phyloP scores from a whole-genome alignment of 2,888 invertebrate genomes.

The Pseudococcus jackbeardsleyi region DNA sequence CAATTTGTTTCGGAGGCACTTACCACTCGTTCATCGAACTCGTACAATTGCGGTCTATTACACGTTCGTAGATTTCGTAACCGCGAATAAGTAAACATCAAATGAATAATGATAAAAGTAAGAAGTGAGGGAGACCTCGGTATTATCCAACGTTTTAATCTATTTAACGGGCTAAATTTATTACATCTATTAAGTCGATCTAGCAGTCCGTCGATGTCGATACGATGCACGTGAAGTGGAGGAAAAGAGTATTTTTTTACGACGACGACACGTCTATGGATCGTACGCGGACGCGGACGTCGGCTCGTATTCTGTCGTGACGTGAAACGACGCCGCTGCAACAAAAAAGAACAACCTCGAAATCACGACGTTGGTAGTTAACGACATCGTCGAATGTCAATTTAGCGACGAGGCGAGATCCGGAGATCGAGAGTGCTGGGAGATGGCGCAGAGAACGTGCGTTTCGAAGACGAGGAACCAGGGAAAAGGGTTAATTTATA shows the following conservation, averaged over 20 bases:
- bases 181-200: constrained; percentile 17
- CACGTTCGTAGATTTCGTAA: neutral
- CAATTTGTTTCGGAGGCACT: too few species aligned
- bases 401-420: neutral
- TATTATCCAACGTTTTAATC: constrained; percentile 7
- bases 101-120: neutral
- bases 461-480: neutral
- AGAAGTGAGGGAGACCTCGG: neutral
- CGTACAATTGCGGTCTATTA: too few species aligned
- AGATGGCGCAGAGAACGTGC: neutral
- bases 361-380: constrained; percentile 33
- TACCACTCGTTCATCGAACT: too few species aligned
- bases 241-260: neutral
- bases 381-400: constrained; percentile 46
- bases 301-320: neutral
- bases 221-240: neutral
- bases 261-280: neutral
- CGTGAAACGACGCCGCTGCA: neutral
- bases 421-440: neutral
- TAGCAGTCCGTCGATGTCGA: neutral
- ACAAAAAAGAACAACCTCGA: constrained; percentile 12
- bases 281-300: neutral
- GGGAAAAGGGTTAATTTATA: neutral
- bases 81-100: neutral
- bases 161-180: constrained; percentile 33